These are phyloP conservation scores for Pygmarrhopalites habei DNA, from an alignment of 1,140 invertebrate species.

Conservation along the genomic window DNA sequence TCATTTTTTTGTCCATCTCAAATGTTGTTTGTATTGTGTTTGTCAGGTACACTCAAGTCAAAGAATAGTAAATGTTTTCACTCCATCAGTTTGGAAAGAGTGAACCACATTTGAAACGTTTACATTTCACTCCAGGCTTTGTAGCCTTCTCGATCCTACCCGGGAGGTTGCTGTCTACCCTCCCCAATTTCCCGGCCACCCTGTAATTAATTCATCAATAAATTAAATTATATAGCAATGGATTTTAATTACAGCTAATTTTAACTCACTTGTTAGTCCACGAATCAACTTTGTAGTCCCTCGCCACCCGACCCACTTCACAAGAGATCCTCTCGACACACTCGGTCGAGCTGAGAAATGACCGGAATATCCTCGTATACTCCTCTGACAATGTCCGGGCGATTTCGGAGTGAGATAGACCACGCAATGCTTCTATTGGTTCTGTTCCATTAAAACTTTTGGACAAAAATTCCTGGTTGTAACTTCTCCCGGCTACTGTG, in stretches of 20 bases:
- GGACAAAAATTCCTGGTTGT: background rate
- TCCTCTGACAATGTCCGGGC: background rate
- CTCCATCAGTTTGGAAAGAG: background rate
- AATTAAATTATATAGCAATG: too few relatives aligned
- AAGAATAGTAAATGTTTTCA: too few relatives aligned
- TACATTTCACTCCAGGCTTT: background rate
- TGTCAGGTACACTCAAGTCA: too few relatives aligned
- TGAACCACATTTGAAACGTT: conserved; percentile 3
- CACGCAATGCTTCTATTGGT: background rate
- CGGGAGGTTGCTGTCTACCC: background rate
- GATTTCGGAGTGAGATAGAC: background rate
- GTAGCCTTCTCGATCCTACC: background rate
- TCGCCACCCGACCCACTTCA: background rate
- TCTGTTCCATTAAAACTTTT: background rate
- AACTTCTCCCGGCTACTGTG: background rate
- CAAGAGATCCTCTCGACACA: conserved; percentile 11
- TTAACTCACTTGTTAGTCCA: background rate
- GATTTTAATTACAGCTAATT: background rate
- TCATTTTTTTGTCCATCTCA: too few relatives aligned
- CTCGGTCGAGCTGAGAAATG: background rate
- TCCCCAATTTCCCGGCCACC: background rate
- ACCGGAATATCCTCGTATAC: background rate
- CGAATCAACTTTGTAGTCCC: background rate
- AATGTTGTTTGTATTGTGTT: too few relatives aligned
- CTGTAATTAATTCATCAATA: background rate